Percentiles rank a stretch among this genome's conserved stretches.
Evolutionary conservation across 2,113 vertebrate species (phyloP).

Genomic region (Cyanocitta stelleri): DNA sequence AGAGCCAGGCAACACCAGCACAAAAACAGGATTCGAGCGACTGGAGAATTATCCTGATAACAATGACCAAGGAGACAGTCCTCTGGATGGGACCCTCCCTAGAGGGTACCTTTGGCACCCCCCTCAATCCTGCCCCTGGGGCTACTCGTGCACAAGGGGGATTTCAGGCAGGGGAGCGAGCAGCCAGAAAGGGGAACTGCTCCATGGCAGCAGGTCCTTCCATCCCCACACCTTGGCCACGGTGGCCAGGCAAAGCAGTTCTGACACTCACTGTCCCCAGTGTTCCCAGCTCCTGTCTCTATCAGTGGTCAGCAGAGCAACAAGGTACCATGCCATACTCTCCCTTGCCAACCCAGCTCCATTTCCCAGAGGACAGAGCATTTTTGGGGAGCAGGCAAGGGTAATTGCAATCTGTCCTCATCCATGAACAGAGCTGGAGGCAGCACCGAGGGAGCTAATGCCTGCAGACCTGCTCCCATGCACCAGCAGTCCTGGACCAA

Average conservation of each 20-base stretch:
- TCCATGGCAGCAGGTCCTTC: background rate
- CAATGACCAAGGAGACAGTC: conserved; percentile 49
- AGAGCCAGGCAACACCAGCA: conserved; percentile 41
- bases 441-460: background rate
- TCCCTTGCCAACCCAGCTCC: background rate
- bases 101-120: background rate
- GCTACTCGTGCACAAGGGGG: fast-evolving
- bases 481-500: background rate
- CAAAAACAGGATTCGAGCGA: conserved; percentile 66
- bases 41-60: conserved; percentile 48
- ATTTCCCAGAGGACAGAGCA: background rate
- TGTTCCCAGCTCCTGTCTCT: background rate
- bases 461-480: background rate
- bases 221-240: background rate
- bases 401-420: background rate
- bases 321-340: fast-evolving
- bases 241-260: background rate
- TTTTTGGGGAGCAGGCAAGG: background rate
- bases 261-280: background rate
- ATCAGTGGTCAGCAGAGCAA: background rate
- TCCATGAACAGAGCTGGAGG: background rate
- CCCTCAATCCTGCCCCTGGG: background rate
- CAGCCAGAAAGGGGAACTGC: background rate
- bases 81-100: background rate
- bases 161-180: background rate